Percentiles rank a stretch among this genome's conserved stretches.
Evolutionary conservation across 2,797 vertebrate genomes (phyloP).

Genomic region (Oophaga sylvatica): DNA sequence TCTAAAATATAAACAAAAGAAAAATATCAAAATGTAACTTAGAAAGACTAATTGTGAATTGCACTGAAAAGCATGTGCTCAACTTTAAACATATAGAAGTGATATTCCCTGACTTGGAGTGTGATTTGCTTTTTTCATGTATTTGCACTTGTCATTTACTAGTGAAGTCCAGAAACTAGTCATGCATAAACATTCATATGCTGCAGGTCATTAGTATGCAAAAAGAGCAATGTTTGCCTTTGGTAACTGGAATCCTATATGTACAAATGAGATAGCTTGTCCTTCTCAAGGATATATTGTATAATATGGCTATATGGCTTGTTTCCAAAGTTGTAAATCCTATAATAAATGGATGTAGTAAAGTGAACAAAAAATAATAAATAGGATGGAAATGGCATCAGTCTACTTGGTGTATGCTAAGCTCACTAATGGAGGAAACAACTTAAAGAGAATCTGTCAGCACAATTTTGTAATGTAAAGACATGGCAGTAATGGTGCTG

Average conservation of each 20-base stretch:
- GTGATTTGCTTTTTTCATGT: background rate
- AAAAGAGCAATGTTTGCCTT: background rate
- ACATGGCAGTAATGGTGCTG: too few species aligned
- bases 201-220: background rate
- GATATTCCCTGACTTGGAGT: background rate
- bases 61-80: background rate
- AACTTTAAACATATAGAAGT: background rate
- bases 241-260: background rate
- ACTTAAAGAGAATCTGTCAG: too few species aligned
- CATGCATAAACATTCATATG: background rate
- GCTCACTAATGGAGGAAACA: background rate
- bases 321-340: slow-evolving; percentile 4
- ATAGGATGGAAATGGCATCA: background rate
- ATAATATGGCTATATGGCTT: background rate
- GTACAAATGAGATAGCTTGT: background rate
- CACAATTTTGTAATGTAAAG: too few species aligned
- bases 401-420: background rate
- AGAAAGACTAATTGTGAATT: background rate
- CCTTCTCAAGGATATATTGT: background rate
- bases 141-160: slow-evolving; percentile 4
- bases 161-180: background rate
- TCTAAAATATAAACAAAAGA: background rate
- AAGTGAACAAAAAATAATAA: background rate
- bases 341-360: background rate
- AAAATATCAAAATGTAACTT: background rate